Evolutionary conservation across 2,888 invertebrate species (phyloP).

Genomic region (Acrobasis repandana): DNA sequence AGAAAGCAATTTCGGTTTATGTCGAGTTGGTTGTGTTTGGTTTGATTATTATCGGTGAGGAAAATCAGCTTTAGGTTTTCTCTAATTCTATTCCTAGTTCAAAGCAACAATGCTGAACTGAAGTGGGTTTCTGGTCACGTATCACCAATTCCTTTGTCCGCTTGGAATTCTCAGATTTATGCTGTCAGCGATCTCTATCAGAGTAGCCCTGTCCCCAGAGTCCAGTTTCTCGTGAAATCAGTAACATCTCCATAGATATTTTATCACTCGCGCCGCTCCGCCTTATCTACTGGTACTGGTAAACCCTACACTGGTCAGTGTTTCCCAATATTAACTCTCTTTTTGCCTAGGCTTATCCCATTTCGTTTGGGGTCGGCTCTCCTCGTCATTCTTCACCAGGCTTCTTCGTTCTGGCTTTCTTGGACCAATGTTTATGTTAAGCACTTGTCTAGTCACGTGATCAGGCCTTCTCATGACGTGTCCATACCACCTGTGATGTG

Average conservation of each 20-base stretch:
- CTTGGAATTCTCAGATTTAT: conserved; percentile 47
- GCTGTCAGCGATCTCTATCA: conserved; percentile 56
- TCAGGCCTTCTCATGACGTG: too few species aligned
- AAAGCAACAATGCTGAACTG: background rate
- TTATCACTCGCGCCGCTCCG: conserved; percentile 34
- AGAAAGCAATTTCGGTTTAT: conserved; percentile 63
- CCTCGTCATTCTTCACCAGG: too few species aligned
- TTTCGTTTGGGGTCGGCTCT: too few species aligned
- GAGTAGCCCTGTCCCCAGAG: conserved; percentile 37
- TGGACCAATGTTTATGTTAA: too few species aligned
- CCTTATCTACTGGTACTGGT: conserved; percentile 26
- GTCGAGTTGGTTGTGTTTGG: conserved; percentile 48
- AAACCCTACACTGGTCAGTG: background rate
- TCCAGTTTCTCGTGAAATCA: conserved; percentile 51
- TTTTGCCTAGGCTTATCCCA: too few species aligned
- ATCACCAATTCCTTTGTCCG: conserved; percentile 52
- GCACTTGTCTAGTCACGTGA: too few species aligned
- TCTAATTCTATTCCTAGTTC: background rate
- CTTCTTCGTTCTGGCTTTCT: too few species aligned
- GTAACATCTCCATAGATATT: conserved; percentile 37
- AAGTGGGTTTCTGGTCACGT: background rate
- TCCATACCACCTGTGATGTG: too few species aligned
- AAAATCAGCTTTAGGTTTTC: background rate
- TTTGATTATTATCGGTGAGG: conserved; percentile 30
- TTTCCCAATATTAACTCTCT: too few species aligned